Conservation (phyloP, 2,888 invertebrate species). For the Lochmaea crataegi region DNA sequence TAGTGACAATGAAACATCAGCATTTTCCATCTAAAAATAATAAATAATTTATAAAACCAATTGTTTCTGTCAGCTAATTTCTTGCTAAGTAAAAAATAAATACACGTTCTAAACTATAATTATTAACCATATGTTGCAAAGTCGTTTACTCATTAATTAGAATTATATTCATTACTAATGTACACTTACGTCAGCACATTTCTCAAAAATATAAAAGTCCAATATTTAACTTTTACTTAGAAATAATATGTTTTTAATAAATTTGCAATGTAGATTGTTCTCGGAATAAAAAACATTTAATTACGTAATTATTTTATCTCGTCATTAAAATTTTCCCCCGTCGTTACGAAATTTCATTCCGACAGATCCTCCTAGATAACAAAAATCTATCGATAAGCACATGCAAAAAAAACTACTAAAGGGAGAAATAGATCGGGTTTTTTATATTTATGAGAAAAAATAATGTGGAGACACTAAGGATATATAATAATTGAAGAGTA, state of each 20-base stretch:
- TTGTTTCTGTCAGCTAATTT: background rate
- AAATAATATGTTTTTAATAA: constrained; percentile 1
- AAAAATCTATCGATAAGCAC: no score
- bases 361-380: no score
- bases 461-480: no score
- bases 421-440: no score
- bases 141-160: background rate
- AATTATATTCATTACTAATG: background rate
- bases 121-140: background rate
- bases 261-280: constrained; percentile 1
- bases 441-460: no score
- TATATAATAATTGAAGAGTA: no score
- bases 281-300: background rate
- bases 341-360: no score
- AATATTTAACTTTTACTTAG: constrained; percentile 5
- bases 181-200: background rate
- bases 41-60: background rate
- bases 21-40: background rate
- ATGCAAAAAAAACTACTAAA: no score
- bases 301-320: background rate
- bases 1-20: background rate
- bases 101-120: background rate
- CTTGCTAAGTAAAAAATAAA: background rate
- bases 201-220: background rate
- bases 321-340: no score